These are phyloP conservation scores for Tachina fera DNA, from an alignment of 2,888 invertebrate species.

Conservation along the genomic window DNA sequence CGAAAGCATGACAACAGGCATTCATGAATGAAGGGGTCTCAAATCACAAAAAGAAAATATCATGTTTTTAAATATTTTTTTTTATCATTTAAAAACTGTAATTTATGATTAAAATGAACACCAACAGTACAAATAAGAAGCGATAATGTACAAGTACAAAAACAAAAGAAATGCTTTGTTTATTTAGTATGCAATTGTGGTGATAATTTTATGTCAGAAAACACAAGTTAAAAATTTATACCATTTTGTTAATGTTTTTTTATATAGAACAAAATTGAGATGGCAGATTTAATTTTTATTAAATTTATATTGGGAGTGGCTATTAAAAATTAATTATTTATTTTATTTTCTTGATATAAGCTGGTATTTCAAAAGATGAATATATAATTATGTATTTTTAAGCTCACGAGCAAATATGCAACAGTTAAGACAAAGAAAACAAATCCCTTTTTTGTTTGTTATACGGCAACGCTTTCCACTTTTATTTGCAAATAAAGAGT, in stretches of 20 bases:
- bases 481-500: no score
- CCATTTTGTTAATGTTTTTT: conserved; percentile 28
- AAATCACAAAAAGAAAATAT: conserved; percentile 31
- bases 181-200: conserved; percentile 62
- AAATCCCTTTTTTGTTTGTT: no score
- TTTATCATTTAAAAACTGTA: conserved; percentile 26
- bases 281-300: conserved; percentile 9
- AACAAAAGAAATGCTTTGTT: conserved; percentile 29
- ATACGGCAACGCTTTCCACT: no score
- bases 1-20: conserved; percentile 49
- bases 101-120: conserved; percentile 56
- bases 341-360: not conserved
- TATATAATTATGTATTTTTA: no score
- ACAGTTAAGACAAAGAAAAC: no score
- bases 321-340: not conserved
- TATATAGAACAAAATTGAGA: conserved; percentile 8
- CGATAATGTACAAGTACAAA: conserved; percentile 15
- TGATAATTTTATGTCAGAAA: conserved; percentile 11
- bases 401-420: no score
- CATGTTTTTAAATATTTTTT: conserved; percentile 22
- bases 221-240: conserved; percentile 17
- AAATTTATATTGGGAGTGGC: conserved; percentile 7
- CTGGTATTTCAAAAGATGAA: no score
- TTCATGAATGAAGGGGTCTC: conserved; percentile 13
- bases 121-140: conserved; percentile 3